Evolutionary conservation across 2,888 invertebrate species (phyloP).

Genomic region (Philereme vetulata): DNA sequence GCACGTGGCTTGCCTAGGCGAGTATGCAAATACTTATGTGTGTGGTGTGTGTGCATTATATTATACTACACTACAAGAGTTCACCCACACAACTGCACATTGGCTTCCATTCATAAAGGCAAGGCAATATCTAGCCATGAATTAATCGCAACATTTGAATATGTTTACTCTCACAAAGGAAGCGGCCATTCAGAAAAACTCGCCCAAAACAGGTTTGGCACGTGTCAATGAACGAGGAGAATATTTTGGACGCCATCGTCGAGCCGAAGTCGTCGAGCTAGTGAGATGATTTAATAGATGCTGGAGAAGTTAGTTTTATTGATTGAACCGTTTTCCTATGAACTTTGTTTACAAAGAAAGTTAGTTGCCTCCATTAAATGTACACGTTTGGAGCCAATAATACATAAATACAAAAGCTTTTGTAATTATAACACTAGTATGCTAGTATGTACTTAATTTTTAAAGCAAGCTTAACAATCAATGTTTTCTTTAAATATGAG

Average conservation of each 20-base stretch:
- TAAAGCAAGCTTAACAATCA: conserved; percentile 1
- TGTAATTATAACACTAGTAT: too few species aligned
- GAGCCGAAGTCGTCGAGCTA: conserved; percentile 60
- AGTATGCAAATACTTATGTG: conserved; percentile 72
- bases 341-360: conserved; percentile 32
- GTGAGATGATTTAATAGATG: conserved; percentile 72
- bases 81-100: conserved; percentile 63
- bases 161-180: conserved; percentile 80
- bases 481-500: conserved; percentile 6
- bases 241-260: conserved; percentile 75
- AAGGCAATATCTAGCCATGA: conserved; percentile 80
- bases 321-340: conserved; percentile 60
- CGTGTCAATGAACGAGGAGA: conserved; percentile 83
- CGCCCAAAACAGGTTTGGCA: conserved; percentile 80
- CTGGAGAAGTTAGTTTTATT: conserved; percentile 64
- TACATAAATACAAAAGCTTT: too few species aligned
- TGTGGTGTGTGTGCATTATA: conserved; percentile 52
- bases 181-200: conserved; percentile 82
- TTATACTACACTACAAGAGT: conserved; percentile 38
- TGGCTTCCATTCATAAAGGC: conserved; percentile 80
- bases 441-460: background rate
- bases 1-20: conserved; percentile 74
- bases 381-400: too few species aligned
- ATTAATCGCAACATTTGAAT: conserved; percentile 84
- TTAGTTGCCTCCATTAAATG: background rate